phyloP scores from a whole-genome alignment of 2,113 vertebrate species.

The Cavia porcellus region DNA sequence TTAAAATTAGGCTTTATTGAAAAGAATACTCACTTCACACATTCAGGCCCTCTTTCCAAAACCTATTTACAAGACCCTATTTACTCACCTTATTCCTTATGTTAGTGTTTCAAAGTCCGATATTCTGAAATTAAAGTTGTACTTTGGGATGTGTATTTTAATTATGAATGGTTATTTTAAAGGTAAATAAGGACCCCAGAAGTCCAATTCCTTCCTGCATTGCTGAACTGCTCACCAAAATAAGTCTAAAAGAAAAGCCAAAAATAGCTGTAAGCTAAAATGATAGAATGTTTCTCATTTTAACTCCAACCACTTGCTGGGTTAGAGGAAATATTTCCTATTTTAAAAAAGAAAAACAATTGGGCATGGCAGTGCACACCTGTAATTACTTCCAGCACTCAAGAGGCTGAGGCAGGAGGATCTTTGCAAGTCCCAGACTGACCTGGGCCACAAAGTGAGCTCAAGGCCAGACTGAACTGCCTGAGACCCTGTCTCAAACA shows the following conservation, averaged over 20 bases:
- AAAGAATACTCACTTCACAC: not conserved
- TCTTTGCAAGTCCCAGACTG: too few relatives aligned
- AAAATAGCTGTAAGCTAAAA: slow-evolving; percentile 43
- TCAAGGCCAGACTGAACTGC: too few relatives aligned
- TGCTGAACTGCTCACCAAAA: not conserved
- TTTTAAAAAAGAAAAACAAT: not conserved
- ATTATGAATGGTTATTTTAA: not conserved
- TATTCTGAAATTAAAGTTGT: slow-evolving; percentile 2
- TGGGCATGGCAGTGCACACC: too few relatives aligned
- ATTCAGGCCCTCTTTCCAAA: slow-evolving; percentile 9
- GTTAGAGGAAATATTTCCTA: not conserved
- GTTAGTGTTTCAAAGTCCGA: slow-evolving; percentile 3
- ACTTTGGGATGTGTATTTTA: not conserved
- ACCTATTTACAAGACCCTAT: not conserved
- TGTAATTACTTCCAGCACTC: too few relatives aligned
- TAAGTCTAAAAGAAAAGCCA: not conserved
- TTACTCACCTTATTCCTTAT: slow-evolving; percentile 15
- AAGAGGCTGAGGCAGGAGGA: too few relatives aligned
- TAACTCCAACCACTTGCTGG: not conserved
- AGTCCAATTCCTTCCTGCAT: not conserved
- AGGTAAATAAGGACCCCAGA: not conserved
- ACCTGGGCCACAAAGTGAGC: too few relatives aligned
- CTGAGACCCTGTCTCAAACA: too few relatives aligned
- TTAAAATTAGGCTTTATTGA: not conserved
- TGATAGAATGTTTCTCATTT: not conserved